Conservation (phyloP, 2,113 vertebrate species). For the Xerus inauris region DNA sequence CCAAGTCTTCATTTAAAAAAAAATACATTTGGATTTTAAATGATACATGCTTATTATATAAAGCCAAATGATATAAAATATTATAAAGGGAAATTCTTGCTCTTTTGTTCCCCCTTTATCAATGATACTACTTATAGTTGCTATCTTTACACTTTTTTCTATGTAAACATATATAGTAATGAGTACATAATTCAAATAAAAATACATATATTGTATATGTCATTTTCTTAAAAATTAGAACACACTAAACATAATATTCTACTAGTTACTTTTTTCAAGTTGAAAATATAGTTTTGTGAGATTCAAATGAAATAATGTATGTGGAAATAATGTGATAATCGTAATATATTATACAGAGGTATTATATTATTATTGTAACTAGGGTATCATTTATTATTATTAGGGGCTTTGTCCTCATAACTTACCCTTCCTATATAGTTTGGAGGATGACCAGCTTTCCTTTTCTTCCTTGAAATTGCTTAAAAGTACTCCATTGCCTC, state of each 20-base stretch:
- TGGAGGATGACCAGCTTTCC: not conserved
- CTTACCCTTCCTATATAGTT: not conserved
- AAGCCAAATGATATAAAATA: not conserved
- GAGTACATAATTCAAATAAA: not conserved
- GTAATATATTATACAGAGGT: not conserved
- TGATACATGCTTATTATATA: not conserved
- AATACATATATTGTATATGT: not conserved
- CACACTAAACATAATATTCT: not conserved
- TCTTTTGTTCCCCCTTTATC: not conserved
- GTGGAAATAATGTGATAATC: not conserved
- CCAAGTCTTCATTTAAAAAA: not conserved
- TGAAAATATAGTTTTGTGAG: not conserved
- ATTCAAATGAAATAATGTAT: not conserved
- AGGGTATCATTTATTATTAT: not conserved
- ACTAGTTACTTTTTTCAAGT: not conserved
- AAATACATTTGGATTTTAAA: not conserved
- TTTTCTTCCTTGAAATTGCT: not conserved
- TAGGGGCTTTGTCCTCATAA: not conserved
- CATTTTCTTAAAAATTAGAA: constrained; percentile 24
- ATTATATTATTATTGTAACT: not conserved
- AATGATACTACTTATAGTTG: not conserved
- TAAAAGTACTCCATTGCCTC: not conserved
- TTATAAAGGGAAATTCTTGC: not conserved
- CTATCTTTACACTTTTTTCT: not conserved
- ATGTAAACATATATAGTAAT: not conserved